A percentile compares a stretch with the other conserved stretches of the same genome.
Evolutionary conservation across 2,113 vertebrate genomes (phyloP).

Genomic region (Oxygymnocypris stewartii): DNA sequence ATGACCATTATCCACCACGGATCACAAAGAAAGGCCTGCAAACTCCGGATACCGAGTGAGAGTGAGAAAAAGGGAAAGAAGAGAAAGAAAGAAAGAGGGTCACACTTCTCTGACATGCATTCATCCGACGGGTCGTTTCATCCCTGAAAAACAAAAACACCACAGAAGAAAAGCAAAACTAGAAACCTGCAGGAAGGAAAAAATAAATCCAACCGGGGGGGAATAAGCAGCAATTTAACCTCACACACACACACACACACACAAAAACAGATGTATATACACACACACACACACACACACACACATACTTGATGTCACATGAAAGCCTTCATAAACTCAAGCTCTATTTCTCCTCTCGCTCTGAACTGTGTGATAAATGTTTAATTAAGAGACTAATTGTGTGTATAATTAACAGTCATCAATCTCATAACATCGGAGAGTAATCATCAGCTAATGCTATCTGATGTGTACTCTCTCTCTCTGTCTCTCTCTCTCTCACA

Average conservation of each 20-base stretch:
- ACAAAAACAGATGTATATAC: background rate
- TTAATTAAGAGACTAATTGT: conserved; percentile 93
- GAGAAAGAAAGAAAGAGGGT: conserved; percentile 33
- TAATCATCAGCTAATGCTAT: conserved; percentile 61
- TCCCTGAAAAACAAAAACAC: conserved; percentile 52
- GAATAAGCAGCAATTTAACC: conserved; percentile 25
- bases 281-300: conserved; percentile 5
- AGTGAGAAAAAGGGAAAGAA: conserved; percentile 44
- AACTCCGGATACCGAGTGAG: conserved; percentile 80
- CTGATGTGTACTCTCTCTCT: conserved; percentile 21
- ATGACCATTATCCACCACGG: conserved; percentile 85
- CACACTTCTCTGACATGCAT: conserved; percentile 51
- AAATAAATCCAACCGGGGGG: conserved; percentile 17
- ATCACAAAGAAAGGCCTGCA: conserved; percentile 82
- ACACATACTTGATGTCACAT: background rate
- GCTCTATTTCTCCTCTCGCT: conserved; percentile 44
- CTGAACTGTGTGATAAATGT: conserved; percentile 85
- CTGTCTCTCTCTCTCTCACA: background rate
- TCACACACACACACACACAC: background rate
- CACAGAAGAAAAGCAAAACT: conserved; percentile 33
- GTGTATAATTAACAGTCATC: conserved; percentile 92
- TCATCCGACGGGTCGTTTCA: conserved; percentile 50
- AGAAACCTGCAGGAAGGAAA: conserved; percentile 31
- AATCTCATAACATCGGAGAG: conserved; percentile 86
- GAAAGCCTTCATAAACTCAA: conserved; percentile 23